Conservation (phyloP, 2,113 vertebrate genomes). For the Paradisaea rubra region DNA sequence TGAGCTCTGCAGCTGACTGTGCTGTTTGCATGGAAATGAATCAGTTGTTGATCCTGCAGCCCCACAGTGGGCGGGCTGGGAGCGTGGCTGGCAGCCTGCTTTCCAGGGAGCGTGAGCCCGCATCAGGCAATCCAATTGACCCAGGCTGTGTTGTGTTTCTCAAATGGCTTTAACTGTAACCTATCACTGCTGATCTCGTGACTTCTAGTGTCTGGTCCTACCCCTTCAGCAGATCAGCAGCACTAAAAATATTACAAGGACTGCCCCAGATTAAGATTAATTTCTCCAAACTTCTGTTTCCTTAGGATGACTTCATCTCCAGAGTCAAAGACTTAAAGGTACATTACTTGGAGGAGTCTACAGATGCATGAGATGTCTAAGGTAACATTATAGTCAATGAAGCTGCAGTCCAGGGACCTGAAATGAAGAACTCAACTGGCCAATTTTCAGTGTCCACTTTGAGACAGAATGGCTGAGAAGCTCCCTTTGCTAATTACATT, state of each 20-base stretch:
- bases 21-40: neutral
- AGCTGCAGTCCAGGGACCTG: neutral
- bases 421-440: neutral
- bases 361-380: neutral
- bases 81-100: neutral
- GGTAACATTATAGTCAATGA: neutral
- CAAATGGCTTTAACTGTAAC: neutral
- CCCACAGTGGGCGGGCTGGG: neutral
- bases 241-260: neutral
- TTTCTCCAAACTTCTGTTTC: neutral
- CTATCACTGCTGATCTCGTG: neutral
- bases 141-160: neutral
- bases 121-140: neutral
- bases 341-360: neutral
- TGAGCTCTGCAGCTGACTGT: neutral
- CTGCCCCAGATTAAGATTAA: neutral
- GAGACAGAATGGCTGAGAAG: neutral
- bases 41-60: slow-evolving; percentile 15
- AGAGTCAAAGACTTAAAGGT: neutral
- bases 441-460: neutral
- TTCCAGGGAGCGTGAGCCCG: neutral
- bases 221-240: neutral
- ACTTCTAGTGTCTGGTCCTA: neutral
- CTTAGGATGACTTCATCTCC: neutral
- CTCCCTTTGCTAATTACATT: neutral